phyloP scores from a whole-genome alignment of 2,888 invertebrate species.

The Phalangium opilio region DNA sequence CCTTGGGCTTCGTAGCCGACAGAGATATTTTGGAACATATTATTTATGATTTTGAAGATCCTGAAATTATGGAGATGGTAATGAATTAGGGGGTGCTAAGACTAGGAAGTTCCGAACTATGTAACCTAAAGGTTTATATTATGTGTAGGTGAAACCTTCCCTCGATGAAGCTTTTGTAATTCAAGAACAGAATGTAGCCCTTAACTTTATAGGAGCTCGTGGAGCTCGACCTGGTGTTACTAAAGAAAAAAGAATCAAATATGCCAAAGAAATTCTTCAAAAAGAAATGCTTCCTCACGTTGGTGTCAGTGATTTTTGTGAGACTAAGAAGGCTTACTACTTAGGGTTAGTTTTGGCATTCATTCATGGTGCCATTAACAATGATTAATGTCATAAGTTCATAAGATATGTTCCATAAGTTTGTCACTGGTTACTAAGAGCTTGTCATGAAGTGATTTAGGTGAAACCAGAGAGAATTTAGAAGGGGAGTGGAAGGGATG shows the following conservation, averaged over 20 bases:
- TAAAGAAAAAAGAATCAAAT: constrained; percentile 96
- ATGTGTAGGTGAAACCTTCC: constrained; percentile 88
- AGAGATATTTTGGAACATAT: constrained; percentile 98
- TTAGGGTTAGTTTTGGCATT: constrained; percentile 17
- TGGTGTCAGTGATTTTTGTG: constrained; percentile 97
- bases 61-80: constrained; percentile 99
- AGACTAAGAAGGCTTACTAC: constrained; percentile 96
- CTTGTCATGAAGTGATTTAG: no score
- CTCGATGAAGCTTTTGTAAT: constrained; percentile 98
- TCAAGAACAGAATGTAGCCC: constrained; percentile 95
- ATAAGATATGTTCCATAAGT: no score
- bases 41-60: constrained; percentile 99
- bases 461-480: no score
- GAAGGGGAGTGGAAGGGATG: no score
- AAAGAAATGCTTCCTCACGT: constrained; percentile 99
- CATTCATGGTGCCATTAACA: no score
- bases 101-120: no score
- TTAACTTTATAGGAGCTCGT: constrained; percentile 95
- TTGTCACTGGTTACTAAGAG: no score
- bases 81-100: no score
- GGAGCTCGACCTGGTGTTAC: constrained; percentile 96
- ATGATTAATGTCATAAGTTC: no score
- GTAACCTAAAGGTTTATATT: no score
- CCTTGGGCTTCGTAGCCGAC: constrained; percentile 97
- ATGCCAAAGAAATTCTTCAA: constrained; percentile 96